Percentiles rank a stretch among this genome's conserved stretches.
Evolutionary conservation across 2,888 invertebrate genomes (phyloP).

Genomic region (Apantesis nais): DNA sequence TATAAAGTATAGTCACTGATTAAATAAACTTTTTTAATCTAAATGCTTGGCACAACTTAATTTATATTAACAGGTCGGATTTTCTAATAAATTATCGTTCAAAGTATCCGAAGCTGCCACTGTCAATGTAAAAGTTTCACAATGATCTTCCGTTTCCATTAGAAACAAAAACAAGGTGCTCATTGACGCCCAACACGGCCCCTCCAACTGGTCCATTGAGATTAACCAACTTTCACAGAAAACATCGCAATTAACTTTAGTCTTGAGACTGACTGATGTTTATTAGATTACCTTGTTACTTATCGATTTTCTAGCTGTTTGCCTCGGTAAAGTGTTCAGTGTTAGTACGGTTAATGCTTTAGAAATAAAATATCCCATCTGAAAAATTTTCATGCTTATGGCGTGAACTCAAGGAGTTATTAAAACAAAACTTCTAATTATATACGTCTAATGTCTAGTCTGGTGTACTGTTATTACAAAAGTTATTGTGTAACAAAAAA

Average conservation of each 20-base stretch:
- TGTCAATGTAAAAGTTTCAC: slow-evolving; percentile 60
- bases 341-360: slow-evolving; percentile 3
- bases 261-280: slow-evolving; percentile 41
- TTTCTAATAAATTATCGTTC: slow-evolving; percentile 26
- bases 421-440: too few relatives aligned
- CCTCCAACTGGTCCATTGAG: slow-evolving; percentile 62
- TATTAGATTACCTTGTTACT: slow-evolving; percentile 8
- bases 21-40: neutral
- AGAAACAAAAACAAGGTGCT: slow-evolving; percentile 58
- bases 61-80: neutral
- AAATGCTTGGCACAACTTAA: neutral
- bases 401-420: too few relatives aligned
- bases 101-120: slow-evolving; percentile 26
- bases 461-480: too few relatives aligned
- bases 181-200: slow-evolving; percentile 48
- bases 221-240: slow-evolving; percentile 65
- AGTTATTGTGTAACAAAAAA: too few relatives aligned
- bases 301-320: slow-evolving; percentile 42
- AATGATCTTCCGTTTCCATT: slow-evolving; percentile 61
- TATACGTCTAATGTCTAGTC: too few relatives aligned
- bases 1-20: neutral
- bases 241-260: slow-evolving; percentile 70
- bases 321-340: slow-evolving; percentile 4
- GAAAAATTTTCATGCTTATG: too few relatives aligned
- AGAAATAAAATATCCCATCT: neutral